Conservation (phyloP, 2,113 vertebrate genomes). For the Mesocricetus auratus region DNA sequence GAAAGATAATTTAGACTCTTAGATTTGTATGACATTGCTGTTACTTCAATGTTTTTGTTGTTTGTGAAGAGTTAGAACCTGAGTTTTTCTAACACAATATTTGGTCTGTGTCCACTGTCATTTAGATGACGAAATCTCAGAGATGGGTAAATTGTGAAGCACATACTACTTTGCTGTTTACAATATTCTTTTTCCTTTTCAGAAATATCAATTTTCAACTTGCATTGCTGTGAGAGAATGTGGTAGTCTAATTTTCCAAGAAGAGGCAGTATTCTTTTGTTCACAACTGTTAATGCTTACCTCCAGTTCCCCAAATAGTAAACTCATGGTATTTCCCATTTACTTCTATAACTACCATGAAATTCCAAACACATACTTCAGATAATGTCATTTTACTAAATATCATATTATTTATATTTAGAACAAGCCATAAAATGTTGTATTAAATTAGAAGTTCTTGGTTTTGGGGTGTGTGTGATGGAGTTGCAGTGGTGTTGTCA, state of each 20-base stretch:
- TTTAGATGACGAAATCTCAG: background rate
- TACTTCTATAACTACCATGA: background rate
- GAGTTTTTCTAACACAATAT: slow-evolving; percentile 28
- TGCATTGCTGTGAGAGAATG: background rate
- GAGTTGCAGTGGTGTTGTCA: background rate
- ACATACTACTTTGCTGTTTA: background rate
- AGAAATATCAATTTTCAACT: background rate
- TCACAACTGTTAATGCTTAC: background rate
- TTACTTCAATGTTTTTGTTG: background rate
- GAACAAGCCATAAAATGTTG: background rate
- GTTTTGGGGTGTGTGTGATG: background rate
- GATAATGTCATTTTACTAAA: background rate
- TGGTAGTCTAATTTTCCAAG: background rate
- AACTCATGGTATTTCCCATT: background rate
- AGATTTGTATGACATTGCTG: slow-evolving; percentile 25
- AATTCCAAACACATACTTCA: background rate
- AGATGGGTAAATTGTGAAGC: background rate
- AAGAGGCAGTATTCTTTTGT: background rate
- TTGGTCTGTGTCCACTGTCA: background rate
- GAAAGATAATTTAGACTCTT: slow-evolving; percentile 28
- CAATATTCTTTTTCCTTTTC: background rate
- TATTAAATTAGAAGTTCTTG: background rate
- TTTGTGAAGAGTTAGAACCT: background rate
- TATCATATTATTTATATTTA: background rate
- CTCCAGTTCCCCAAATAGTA: background rate